phyloP scores from a whole-genome alignment of 1,140 invertebrate species.

The Zaprionus gabonicus region DNA sequence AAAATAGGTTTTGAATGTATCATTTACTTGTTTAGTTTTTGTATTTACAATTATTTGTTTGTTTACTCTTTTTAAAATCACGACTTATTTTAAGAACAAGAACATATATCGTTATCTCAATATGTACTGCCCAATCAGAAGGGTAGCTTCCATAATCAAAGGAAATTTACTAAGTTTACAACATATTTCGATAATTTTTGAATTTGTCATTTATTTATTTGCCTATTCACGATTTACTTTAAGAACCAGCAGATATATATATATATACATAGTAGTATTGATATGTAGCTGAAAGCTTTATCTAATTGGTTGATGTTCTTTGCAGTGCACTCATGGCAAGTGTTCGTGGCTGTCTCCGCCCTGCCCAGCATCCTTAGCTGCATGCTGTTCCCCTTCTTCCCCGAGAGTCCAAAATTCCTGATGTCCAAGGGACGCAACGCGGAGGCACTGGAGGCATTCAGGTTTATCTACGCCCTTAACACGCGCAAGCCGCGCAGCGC shows the following conservation, averaged over 20 bases:
- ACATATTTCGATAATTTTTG: no score
- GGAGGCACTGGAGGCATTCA: slow-evolving; percentile 86
- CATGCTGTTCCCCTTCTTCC: slow-evolving; percentile 88
- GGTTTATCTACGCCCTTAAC: slow-evolving; percentile 85
- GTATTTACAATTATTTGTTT: background rate
- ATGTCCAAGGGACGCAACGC: slow-evolving; percentile 89
- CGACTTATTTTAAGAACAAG: background rate
- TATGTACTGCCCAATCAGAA: background rate
- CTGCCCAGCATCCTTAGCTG: slow-evolving; percentile 88
- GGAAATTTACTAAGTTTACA: background rate
- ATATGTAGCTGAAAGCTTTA: background rate
- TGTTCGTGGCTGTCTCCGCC: slow-evolving; percentile 89
- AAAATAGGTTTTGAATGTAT: background rate
- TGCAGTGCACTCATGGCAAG: slow-evolving; percentile 90
- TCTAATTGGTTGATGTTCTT: slow-evolving; percentile 5
- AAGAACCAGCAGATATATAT: background rate
- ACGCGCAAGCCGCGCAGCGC: slow-evolving; percentile 86
- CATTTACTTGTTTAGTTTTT: background rate
- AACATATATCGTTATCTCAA: no score
- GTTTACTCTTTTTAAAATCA: background rate
- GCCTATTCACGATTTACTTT: no score
- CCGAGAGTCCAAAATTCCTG: slow-evolving; percentile 93
- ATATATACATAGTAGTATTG: no score
- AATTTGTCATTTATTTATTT: no score
- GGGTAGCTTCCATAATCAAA: no score